phyloP scores from a whole-genome alignment of 2,113 vertebrate genomes.

The Panthera uncia region DNA sequence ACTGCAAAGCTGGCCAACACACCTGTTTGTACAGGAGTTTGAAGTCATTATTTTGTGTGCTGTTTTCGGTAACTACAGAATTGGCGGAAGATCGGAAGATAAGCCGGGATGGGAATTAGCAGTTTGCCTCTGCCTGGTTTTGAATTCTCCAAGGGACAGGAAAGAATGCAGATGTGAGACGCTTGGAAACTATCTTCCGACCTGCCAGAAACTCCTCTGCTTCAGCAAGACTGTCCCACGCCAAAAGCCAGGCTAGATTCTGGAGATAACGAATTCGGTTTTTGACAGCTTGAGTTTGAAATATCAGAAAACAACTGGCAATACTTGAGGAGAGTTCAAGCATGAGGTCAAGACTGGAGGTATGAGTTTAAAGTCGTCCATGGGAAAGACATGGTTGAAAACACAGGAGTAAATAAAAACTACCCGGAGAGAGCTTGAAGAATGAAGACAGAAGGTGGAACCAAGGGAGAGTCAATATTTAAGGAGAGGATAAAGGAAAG shows the following conservation, averaged over 20 bases:
- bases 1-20: not conserved
- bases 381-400: not conserved
- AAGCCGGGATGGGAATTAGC: not conserved
- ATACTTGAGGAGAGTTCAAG: not conserved
- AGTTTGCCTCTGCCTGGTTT: not conserved
- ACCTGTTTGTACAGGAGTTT: not conserved
- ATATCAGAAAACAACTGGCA: not conserved
- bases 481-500: not conserved
- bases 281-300: constrained; percentile 23
- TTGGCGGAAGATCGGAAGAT: not conserved
- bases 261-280: not conserved
- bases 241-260: not conserved
- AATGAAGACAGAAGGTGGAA: not conserved
- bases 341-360: not conserved
- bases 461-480: not conserved
- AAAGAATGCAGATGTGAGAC: not conserved
- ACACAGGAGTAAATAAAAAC: not conserved
- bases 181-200: not conserved
- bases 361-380: not conserved
- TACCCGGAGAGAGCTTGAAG: not conserved
- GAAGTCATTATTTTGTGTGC: not conserved
- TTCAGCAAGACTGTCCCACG: not conserved
- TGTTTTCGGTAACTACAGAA: constrained; percentile 14
- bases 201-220: not conserved
- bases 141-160: not conserved